A percentile compares a stretch with the other conserved stretches of the same genome.
phyloP scores from a whole-genome alignment of 2,888 invertebrate species.

The Deroplatys truncata region DNA sequence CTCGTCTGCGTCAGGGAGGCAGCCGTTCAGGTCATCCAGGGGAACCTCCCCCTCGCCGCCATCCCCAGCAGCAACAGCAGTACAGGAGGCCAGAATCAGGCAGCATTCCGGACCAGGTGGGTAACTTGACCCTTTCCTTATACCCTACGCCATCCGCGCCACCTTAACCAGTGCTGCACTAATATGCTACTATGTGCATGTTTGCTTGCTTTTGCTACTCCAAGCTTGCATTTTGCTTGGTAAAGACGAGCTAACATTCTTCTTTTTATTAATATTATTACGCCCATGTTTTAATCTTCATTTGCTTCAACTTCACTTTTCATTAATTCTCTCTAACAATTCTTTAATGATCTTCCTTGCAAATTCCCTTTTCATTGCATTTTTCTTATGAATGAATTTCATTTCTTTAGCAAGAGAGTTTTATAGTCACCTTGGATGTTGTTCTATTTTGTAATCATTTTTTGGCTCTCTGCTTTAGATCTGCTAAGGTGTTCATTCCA shows the following conservation, averaged over 20 bases:
- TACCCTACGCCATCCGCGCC: not conserved
- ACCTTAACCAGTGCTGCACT: not conserved
- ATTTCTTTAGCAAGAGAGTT: no score
- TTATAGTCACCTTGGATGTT: no score
- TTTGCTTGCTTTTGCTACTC: not conserved
- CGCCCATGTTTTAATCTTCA: not conserved
- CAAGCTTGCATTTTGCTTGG: not conserved
- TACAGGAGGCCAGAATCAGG: not conserved
- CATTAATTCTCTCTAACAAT: no score
- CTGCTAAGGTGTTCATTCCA: no score
- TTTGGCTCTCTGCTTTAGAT: no score
- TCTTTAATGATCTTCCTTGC: no score
- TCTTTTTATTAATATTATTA: not conserved
- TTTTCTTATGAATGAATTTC: no score
- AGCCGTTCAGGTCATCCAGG: slow-evolving; percentile 27
- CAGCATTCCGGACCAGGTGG: slow-evolving; percentile 12
- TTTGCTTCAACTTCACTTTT: no score
- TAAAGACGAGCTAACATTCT: not conserved
- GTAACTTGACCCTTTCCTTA: not conserved
- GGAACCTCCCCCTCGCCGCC: slow-evolving; percentile 29
- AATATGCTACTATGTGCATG: not conserved
- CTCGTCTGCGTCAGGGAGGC: not conserved
- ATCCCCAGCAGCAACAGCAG: slow-evolving; percentile 17
- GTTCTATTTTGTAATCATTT: no score
- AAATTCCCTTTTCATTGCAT: no score